These are phyloP conservation scores for Andrena chrysosceles DNA, from an alignment of 2,888 invertebrate genomes.

Conservation along the genomic window DNA sequence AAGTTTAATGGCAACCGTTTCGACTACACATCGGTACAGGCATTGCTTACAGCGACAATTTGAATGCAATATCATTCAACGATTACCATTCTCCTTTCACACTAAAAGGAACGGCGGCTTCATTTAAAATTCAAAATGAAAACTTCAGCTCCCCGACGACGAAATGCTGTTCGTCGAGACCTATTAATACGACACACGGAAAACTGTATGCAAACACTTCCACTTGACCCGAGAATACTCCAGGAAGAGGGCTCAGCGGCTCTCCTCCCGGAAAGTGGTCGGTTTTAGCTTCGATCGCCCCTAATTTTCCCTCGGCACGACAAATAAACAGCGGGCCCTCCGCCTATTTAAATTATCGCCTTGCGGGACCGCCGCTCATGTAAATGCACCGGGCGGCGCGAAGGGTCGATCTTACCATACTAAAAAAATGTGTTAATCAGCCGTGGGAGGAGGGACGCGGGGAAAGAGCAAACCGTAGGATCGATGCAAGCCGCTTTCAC, in stretches of 20 bases:
- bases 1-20: not conserved
- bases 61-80: not conserved
- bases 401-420: not conserved
- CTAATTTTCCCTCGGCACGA: constrained; percentile 14
- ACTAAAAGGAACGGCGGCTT: not conserved
- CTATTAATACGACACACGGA: constrained; percentile 3
- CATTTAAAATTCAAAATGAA: constrained; percentile 5
- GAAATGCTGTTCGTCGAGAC: not conserved
- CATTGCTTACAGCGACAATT: too few relatives aligned
- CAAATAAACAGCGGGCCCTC: constrained; percentile 9
- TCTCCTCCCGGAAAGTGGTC: not conserved
- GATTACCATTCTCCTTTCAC: constrained; percentile 3
- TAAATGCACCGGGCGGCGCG: not conserved
- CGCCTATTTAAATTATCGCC: constrained; percentile 11
- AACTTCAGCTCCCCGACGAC: not conserved
- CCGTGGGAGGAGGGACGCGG: not conserved
- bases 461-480: not conserved
- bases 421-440: constrained; percentile 21
- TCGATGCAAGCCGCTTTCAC: not conserved
- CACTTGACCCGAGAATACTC: not conserved
- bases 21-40: not conserved
- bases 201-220: constrained; percentile 6
- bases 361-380: not conserved
- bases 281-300: constrained; percentile 3
- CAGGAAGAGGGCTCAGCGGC: not conserved